Percentiles rank a stretch among this genome's conserved stretches.
Conservation (phyloP, 1,140 invertebrate species). For the Drosophila bifasciata region DNA sequence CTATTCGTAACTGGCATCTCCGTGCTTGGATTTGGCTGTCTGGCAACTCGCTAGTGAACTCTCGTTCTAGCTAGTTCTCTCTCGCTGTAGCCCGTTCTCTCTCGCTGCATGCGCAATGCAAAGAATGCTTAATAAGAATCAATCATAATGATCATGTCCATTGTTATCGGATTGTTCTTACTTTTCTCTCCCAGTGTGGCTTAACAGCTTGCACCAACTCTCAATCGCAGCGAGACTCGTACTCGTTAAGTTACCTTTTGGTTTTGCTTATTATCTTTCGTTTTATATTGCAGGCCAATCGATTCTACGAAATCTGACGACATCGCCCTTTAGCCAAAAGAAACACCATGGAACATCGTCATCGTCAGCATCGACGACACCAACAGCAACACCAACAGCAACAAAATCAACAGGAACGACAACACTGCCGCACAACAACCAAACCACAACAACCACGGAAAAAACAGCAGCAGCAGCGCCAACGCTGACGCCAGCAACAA, state of each 20-base stretch:
- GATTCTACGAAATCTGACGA: constrained; percentile 78
- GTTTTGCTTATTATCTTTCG: no score
- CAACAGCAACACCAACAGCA: constrained; percentile 56
- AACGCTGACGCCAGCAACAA: constrained; percentile 36
- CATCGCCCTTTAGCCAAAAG: constrained; percentile 83
- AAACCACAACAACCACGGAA: constrained; percentile 20
- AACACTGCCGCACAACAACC: constrained; percentile 24
- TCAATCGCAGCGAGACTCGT: no score
- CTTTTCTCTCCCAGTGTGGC: not conserved
- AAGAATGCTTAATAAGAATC: not conserved
- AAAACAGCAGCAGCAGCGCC: constrained; percentile 1
- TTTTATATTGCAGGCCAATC: constrained; percentile 60
- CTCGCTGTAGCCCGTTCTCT: no score
- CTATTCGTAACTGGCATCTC: no score
- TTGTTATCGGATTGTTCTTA: no score
- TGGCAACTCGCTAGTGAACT: no score
- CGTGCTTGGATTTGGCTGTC: no score
- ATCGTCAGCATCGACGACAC: constrained; percentile 24
- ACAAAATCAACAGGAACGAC: constrained; percentile 19
- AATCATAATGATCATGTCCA: not conserved
- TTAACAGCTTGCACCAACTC: no score
- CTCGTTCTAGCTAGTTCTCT: no score
- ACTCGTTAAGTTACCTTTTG: no score
- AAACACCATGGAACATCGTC: constrained; percentile 55
- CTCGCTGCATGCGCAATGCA: no score